Evolutionary conservation across 2,888 invertebrate genomes (phyloP).

Genomic region (Tetragonula carbonaria): DNA sequence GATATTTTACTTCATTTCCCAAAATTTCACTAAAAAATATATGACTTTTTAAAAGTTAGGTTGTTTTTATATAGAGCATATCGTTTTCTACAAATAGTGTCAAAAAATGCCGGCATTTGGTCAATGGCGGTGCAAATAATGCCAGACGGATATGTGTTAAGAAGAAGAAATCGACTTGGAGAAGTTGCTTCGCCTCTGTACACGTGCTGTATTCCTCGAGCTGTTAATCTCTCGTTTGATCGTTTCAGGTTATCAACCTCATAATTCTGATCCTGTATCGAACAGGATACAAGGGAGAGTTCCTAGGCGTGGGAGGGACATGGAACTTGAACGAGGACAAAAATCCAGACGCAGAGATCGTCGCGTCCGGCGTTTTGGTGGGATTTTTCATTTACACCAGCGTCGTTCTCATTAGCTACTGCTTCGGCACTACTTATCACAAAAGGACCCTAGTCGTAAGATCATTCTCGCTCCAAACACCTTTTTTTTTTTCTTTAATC

Average conservation of each 20-base stretch:
- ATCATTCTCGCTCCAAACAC: constrained; percentile 27
- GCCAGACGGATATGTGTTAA: too few species aligned
- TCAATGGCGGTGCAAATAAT: too few species aligned
- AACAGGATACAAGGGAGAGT: constrained; percentile 92
- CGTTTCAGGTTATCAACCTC: constrained; percentile 90
- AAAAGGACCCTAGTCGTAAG: constrained; percentile 88
- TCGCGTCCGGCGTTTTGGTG: constrained; percentile 94
- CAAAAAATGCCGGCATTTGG: too few species aligned
- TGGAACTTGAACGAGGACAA: constrained; percentile 96
- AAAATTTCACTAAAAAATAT: too few species aligned
- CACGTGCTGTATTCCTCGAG: neutral
- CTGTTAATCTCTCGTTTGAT: neutral
- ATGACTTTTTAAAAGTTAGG: too few species aligned
- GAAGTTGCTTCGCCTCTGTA: too few species aligned
- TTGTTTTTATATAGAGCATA: too few species aligned
- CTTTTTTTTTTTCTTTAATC: neutral
- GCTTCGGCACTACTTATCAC: constrained; percentile 91
- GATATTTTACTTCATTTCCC: too few species aligned
- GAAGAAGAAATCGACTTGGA: neutral
- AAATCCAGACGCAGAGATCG: constrained; percentile 94
- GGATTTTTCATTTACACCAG: constrained; percentile 94
- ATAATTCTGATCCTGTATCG: constrained; percentile 92
- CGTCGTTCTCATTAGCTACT: constrained; percentile 90
- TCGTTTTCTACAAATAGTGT: too few species aligned
- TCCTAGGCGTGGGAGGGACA: constrained; percentile 94